Evolutionary conservation across 2,888 invertebrate species (phyloP).

Genomic region (Drosophila longiperda): DNA sequence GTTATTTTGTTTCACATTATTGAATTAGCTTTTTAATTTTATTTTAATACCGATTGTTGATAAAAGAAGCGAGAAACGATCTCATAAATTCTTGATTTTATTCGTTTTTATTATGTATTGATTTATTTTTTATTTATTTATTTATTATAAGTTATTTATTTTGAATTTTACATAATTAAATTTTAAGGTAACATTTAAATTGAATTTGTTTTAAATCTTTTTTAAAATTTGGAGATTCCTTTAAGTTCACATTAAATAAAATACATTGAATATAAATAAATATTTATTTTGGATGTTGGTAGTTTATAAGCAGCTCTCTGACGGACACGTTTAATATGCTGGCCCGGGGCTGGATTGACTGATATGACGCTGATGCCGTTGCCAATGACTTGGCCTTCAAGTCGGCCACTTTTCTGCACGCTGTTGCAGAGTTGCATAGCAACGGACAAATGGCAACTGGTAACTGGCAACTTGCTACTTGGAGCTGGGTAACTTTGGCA

Average conservation of each 20-base stretch:
- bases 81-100: background rate
- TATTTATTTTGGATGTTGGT: background rate
- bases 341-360: slow-evolving; percentile 36
- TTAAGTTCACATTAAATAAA: background rate
- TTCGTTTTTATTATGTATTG: background rate
- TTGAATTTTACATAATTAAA: background rate
- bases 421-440: slow-evolving; percentile 65
- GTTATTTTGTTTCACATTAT: background rate
- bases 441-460: slow-evolving; percentile 35
- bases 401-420: slow-evolving; percentile 57
- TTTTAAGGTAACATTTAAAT: background rate
- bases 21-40: background rate
- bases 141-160: background rate
- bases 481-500: slow-evolving; percentile 45
- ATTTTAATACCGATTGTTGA: background rate
- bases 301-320: slow-evolving; percentile 17
- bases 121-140: background rate
- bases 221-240: background rate
- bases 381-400: slow-evolving; percentile 49
- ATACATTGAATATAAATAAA: background rate
- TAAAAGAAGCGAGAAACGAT: background rate
- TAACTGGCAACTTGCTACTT: slow-evolving; percentile 11
- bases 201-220: background rate
- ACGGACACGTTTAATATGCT: slow-evolving; percentile 14
- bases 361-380: slow-evolving; percentile 43